Conservation (phyloP, 2,113 vertebrate genomes). For the Hippocampus abdominalis region DNA sequence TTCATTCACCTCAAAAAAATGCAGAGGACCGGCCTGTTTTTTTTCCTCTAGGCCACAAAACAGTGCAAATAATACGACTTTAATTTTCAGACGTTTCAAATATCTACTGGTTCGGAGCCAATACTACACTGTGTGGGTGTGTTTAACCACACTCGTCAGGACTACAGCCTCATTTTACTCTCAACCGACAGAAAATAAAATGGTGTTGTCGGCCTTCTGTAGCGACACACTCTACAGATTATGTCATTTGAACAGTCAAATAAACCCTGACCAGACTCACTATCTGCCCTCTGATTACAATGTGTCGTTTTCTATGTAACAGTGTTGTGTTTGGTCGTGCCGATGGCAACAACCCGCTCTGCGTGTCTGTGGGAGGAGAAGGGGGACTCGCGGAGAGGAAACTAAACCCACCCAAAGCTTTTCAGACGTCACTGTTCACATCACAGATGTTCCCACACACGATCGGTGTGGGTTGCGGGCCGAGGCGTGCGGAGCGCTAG, state of each 20-base stretch:
- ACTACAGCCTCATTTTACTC: background rate
- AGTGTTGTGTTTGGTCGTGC: conserved; percentile 6
- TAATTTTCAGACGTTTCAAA: background rate
- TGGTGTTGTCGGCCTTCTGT: background rate
- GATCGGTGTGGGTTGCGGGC: conserved; percentile 59
- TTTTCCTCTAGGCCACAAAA: background rate
- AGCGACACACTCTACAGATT: background rate
- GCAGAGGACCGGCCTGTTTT: background rate
- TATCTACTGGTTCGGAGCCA: background rate
- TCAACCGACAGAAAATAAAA: too few relatives aligned
- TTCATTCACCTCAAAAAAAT: background rate
- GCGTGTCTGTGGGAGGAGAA: conserved; percentile 42
- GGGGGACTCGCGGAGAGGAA: conserved; percentile 55
- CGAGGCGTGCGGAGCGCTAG: conserved; percentile 51
- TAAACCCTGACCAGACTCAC: background rate
- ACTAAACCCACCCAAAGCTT: conserved; percentile 65
- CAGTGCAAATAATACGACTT: conserved; percentile 2
- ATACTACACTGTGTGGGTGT: background rate
- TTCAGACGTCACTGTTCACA: conserved; percentile 65
- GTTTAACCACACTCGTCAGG: background rate
- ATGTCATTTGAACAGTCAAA: background rate
- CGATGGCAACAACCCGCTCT: conserved; percentile 29
- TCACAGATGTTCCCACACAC: conserved; percentile 72
- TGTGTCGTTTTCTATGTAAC: conserved; percentile 33
- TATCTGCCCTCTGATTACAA: conserved; percentile 38